Conservation (phyloP, 2,888 invertebrate species). For the Euphydryas editha region DNA sequence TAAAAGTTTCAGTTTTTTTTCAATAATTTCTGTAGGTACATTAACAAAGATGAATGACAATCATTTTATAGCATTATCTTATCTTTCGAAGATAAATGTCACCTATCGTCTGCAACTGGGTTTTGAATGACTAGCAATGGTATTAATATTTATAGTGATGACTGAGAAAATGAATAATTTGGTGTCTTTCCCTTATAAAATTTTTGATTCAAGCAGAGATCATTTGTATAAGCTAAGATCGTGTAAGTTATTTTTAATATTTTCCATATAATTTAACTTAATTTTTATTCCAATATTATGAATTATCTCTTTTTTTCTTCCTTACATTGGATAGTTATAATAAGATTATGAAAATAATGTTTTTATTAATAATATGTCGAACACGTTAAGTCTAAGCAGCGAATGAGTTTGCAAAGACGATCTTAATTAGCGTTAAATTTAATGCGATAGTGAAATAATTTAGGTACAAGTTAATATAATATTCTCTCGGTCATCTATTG, state of each 20-base stretch:
- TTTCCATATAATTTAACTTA: background rate
- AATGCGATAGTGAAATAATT: slow-evolving; percentile 15
- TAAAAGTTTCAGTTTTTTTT: background rate
- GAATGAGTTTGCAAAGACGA: background rate
- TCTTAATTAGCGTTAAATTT: background rate
- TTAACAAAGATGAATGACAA: slow-evolving; percentile 1
- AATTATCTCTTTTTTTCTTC: background rate
- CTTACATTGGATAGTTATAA: background rate
- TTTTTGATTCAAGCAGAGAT: slow-evolving; percentile 58
- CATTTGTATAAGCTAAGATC: slow-evolving; percentile 70
- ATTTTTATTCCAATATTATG: background rate
- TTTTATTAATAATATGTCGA: background rate
- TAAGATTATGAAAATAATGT: background rate
- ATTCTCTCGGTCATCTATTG: slow-evolving; percentile 20
- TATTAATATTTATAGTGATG: slow-evolving; percentile 14
- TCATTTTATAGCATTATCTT: slow-evolving; percentile 3
- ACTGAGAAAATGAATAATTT: slow-evolving; percentile 60
- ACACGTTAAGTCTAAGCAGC: background rate
- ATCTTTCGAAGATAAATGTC: slow-evolving; percentile 14
- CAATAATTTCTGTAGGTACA: background rate
- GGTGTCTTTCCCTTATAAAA: slow-evolving; percentile 51
- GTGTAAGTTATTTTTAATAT: slow-evolving; percentile 60
- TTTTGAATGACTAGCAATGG: slow-evolving; percentile 12
- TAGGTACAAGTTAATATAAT: slow-evolving; percentile 12
- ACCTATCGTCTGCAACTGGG: slow-evolving; percentile 5